Evolutionary conservation across 2,113 vertebrate genomes (phyloP).

Genomic region (Chinchilla lanigera): DNA sequence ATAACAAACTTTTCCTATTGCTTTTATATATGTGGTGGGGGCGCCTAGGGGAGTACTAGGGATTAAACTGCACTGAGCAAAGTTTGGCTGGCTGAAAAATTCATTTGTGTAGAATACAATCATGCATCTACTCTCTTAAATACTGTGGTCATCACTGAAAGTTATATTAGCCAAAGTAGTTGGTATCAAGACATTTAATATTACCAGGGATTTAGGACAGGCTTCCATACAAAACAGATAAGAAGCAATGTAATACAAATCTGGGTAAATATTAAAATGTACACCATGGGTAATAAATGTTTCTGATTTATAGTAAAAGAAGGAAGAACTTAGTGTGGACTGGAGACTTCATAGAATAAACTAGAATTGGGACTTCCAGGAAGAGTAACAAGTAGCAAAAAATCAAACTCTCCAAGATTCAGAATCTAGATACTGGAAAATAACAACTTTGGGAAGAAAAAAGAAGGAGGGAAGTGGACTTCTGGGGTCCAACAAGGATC

Average conservation of each 20-base stretch:
- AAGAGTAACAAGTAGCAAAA: neutral
- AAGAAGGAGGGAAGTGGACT: neutral
- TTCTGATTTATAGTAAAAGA: neutral
- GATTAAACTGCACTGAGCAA: neutral
- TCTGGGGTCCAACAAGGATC: neutral
- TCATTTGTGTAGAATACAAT: neutral
- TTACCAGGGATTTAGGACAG: neutral
- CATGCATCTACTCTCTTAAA: neutral
- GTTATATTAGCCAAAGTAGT: neutral
- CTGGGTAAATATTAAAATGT: neutral
- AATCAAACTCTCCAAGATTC: neutral
- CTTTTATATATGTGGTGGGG: neutral
- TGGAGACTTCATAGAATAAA: neutral
- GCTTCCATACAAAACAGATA: neutral
- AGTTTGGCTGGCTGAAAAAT: neutral
- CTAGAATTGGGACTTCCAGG: neutral
- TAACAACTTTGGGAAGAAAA: neutral
- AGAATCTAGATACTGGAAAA: neutral
- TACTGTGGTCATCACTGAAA: neutral
- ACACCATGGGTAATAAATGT: neutral
- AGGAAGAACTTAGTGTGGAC: neutral
- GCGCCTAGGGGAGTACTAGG: neutral
- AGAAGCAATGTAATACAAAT: conserved; percentile 5
- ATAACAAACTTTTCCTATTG: neutral
- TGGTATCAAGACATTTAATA: conserved; percentile 27